Base-by-base conservation (phyloP, 2,797 vertebrate species). In the Gallinago stenura region DNA sequence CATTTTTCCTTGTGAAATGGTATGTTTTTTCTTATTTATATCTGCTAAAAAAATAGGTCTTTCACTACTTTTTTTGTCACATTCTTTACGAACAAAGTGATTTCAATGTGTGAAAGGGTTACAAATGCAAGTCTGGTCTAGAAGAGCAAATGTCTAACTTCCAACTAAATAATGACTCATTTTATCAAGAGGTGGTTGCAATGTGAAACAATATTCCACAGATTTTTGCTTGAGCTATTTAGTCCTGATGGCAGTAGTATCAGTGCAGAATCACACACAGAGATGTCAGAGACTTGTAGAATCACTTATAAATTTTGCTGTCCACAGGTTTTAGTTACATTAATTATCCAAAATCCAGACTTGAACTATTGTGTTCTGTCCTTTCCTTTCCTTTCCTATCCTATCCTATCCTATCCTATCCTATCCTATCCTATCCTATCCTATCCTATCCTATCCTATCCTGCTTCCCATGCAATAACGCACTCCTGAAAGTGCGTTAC, bases 391-490 rank as follows among this genome's bases (percentile, higher is more conserved):
- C 11, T 31, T 1, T 20, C 12, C 48, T 41, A 1, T 41, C 9
- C 13, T 20, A 10, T 37, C 25, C 25, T 51, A 6, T 9, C 24
- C 30, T 53, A 12, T 8, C 13, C 31, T 31, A 6, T 45, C 37
- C 26, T 41, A 5, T 41, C 41, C 53, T 9, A 4, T 9, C 21
- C 33, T 50, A 13, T 9, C 19, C 15, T 50, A 12, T 21, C 79
- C 35, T 7, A 0, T 7, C 31, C 31, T n/a, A 1, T 10, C 6
- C 11, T 31, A 1, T 21, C 12, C 48, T 37, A 1, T 41, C 9
- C 13, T 20, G n/a, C 9, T 64, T 61, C 15, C n/a, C 6, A 53
- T 21, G 5, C 6, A 62, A 22, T 6, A 39, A 12, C 8, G 9
- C 54, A 35, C 13, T 68, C 20, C 45, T 68, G 14, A 35, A 80